phyloP scores from a whole-genome alignment of 2,888 invertebrate species.

The Morinoia aosen region DNA sequence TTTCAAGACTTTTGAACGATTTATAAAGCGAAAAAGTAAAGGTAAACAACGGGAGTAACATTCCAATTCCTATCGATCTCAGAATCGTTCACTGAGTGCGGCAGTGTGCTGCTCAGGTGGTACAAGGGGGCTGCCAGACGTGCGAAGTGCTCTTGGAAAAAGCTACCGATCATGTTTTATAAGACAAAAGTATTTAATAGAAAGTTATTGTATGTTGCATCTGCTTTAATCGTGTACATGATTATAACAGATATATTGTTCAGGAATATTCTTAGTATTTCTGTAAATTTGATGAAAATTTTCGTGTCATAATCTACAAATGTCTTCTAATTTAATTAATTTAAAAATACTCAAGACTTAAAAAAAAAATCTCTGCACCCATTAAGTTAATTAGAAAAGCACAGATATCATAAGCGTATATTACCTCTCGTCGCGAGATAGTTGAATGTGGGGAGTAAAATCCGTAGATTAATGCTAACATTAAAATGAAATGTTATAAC shows the following conservation, averaged over 20 bases:
- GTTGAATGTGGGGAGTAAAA: background rate
- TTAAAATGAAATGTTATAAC: background rate
- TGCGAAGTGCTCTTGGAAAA: background rate
- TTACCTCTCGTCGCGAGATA: background rate
- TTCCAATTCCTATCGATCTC: background rate
- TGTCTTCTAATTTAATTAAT: background rate
- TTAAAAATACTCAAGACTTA: background rate
- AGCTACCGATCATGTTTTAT: background rate
- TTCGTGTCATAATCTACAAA: background rate
- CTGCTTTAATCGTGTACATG: background rate
- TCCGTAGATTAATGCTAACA: background rate
- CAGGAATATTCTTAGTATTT: background rate
- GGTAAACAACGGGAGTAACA: background rate
- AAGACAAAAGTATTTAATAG: background rate
- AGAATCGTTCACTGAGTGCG: background rate
- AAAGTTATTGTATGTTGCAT: background rate
- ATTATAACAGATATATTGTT: background rate
- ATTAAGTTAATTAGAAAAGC: background rate
- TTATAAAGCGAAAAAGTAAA: background rate
- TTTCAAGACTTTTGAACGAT: background rate
- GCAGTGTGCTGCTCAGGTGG: background rate
- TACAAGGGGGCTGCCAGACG: background rate
- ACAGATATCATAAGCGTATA: too few relatives aligned
- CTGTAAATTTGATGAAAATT: background rate
- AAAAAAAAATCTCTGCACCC: too few relatives aligned